phyloP scores from a whole-genome alignment of 37 sponge, comb jelly and placozoan species.

The Spongilla lacustris region DNA sequence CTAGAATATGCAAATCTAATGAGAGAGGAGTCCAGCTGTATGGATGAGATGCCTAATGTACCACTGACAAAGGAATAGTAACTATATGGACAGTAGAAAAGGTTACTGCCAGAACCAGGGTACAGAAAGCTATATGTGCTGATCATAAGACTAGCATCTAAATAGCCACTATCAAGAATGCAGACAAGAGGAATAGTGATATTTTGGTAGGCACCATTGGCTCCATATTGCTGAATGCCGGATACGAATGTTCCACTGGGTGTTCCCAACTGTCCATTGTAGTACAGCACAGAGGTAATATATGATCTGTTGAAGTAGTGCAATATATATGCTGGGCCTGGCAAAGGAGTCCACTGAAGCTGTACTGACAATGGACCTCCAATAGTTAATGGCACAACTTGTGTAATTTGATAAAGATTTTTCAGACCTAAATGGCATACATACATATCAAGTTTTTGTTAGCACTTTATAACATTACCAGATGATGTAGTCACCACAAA shows the following conservation, averaged over 20 bases:
- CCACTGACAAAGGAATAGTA: not conserved
- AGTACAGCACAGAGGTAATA: not conserved
- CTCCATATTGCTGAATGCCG: not conserved
- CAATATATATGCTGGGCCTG: not conserved
- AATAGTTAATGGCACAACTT: not conserved
- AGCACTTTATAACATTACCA: not conserved
- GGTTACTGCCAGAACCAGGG: not conserved
- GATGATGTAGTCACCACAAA: not conserved
- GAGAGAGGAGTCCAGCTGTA: not conserved
- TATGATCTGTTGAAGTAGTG: not conserved
- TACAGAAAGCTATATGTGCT: not conserved
- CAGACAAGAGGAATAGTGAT: not conserved
- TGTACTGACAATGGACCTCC: not conserved
- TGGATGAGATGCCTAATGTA: not conserved
- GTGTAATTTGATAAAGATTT: too few relatives aligned
- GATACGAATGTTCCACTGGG: not conserved
- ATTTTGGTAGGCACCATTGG: not conserved
- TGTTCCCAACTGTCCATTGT: not conserved
- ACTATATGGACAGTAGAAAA: not conserved
- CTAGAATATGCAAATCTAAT: too few relatives aligned
- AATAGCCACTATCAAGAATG: not conserved
- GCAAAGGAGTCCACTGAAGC: not conserved
- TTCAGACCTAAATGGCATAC: too few relatives aligned
- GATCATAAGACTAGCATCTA: not conserved
- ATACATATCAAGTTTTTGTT: too few relatives aligned